These are phyloP conservation scores for Tetragonula carbonaria DNA, from an alignment of 2,888 invertebrate species.

Conservation along the genomic window DNA sequence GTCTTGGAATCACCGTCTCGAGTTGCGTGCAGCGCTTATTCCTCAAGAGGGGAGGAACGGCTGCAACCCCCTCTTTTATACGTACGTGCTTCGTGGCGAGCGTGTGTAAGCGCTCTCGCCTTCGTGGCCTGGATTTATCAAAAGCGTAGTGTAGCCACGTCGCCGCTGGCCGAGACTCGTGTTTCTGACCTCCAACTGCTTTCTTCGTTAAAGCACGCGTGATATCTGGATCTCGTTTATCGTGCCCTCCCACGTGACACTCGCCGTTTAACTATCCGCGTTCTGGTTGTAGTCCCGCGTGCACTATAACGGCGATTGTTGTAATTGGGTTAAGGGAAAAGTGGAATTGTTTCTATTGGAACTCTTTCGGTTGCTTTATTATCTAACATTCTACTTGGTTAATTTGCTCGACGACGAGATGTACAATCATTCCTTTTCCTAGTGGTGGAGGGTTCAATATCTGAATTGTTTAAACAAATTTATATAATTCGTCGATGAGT, in stretches of 20 bases:
- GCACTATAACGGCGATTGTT: too few species aligned
- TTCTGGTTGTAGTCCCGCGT: background rate
- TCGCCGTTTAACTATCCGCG: background rate
- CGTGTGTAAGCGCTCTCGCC: slow-evolving; percentile 58
- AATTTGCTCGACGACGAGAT: background rate
- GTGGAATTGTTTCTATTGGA: background rate
- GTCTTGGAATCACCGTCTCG: slow-evolving; percentile 80
- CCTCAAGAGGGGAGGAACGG: slow-evolving; percentile 46
- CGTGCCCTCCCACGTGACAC: slow-evolving; percentile 1
- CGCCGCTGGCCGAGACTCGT: slow-evolving; percentile 37
- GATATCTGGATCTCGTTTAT: slow-evolving; percentile 24
- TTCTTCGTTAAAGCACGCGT: background rate
- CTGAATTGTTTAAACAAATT: too few species aligned
- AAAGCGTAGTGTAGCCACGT: slow-evolving; percentile 42
- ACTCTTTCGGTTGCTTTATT: background rate
- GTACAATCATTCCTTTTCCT: too few species aligned
- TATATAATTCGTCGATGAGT: too few species aligned
- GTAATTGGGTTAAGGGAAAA: background rate
- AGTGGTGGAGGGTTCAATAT: too few species aligned
- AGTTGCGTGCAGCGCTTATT: slow-evolving; percentile 73
- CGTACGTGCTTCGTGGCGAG: slow-evolving; percentile 40
- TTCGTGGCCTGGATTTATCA: slow-evolving; percentile 71
- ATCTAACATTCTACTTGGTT: background rate
- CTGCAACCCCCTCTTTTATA: slow-evolving; percentile 62
- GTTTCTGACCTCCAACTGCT: slow-evolving; percentile 45